Conservation (phyloP, 1,140 invertebrate genomes). For the Drosophila willistoni region DNA sequence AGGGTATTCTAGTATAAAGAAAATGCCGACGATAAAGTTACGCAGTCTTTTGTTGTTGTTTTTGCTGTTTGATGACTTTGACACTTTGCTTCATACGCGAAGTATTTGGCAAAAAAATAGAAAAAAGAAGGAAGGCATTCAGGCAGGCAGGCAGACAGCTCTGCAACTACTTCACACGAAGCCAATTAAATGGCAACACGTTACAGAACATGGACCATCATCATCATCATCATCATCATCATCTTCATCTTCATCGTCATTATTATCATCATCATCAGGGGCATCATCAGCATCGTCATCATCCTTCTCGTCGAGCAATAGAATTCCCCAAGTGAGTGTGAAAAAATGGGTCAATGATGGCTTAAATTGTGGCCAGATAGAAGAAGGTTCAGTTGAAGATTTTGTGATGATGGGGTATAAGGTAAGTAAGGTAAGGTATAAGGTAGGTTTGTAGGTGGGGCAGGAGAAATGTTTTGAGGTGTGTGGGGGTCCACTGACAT, state of each 20-base stretch:
- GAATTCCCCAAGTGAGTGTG: conserved; percentile 54
- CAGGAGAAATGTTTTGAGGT: conserved; percentile 24
- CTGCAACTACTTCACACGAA: conserved; percentile 53
- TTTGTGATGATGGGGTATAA: conserved; percentile 28
- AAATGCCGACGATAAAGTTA: conserved; percentile 52
- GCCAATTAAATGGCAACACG: conserved; percentile 78
- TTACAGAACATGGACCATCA: conserved; percentile 61
- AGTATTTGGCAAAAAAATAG: conserved; percentile 2
- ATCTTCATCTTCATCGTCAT: not conserved
- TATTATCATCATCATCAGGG: conserved; percentile 27
- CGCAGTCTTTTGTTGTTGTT: conserved; percentile 45
- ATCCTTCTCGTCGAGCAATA: conserved; percentile 17
- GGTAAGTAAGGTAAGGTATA: not conserved
- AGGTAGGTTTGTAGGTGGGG: not conserved
- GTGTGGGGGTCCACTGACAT: conserved; percentile 60
- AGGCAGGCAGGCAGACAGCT: conserved; percentile 51
- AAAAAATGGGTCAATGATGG: conserved; percentile 80
- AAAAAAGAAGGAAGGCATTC: conserved; percentile 17
- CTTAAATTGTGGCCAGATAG: conserved; percentile 66
- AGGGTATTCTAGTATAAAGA: conserved; percentile 25
- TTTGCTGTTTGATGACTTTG: conserved; percentile 26
- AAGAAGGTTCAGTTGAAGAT: conserved; percentile 8
- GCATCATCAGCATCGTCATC: conserved; percentile 14
- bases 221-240: conserved; percentile 33
- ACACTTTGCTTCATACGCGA: conserved; percentile 23